Conservation (phyloP, 2,113 vertebrate species). For the Octodon degus region DNA sequence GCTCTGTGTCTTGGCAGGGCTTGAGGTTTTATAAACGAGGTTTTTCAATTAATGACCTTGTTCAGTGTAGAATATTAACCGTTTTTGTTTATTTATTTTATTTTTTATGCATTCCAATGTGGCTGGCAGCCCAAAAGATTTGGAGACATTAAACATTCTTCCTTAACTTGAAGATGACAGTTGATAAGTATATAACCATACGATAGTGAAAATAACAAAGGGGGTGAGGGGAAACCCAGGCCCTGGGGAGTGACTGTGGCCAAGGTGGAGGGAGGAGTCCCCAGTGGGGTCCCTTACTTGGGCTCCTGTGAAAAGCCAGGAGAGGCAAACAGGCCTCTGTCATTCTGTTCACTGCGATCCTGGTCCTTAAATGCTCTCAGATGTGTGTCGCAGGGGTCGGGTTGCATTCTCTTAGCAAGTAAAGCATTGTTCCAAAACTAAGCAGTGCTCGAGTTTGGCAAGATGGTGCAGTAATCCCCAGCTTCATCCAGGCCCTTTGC, state of each 20-base stretch:
- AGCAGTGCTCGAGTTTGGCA: background rate
- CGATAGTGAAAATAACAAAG: background rate
- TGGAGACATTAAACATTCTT: background rate
- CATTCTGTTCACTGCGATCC: background rate
- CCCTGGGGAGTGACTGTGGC: background rate
- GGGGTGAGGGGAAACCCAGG: fast-evolving
- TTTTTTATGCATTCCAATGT: background rate
- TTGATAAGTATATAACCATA: background rate
- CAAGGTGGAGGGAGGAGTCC: background rate
- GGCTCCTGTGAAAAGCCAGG: background rate
- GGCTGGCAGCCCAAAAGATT: background rate
- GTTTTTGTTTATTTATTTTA: background rate
- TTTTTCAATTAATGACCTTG: background rate
- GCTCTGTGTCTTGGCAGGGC: background rate
- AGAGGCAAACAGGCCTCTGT: background rate
- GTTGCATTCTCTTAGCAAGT: background rate
- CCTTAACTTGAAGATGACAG: background rate
- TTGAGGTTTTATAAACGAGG: background rate
- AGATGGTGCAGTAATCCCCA: background rate
- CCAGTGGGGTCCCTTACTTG: fast-evolving
- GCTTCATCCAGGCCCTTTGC: background rate
- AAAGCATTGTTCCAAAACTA: background rate
- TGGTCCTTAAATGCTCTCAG: background rate
- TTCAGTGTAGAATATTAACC: background rate
- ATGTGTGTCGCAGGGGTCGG: background rate